These are phyloP conservation scores for Furcifer pardalis DNA, from an alignment of 2,797 vertebrate genomes.

Conservation along the genomic window DNA sequence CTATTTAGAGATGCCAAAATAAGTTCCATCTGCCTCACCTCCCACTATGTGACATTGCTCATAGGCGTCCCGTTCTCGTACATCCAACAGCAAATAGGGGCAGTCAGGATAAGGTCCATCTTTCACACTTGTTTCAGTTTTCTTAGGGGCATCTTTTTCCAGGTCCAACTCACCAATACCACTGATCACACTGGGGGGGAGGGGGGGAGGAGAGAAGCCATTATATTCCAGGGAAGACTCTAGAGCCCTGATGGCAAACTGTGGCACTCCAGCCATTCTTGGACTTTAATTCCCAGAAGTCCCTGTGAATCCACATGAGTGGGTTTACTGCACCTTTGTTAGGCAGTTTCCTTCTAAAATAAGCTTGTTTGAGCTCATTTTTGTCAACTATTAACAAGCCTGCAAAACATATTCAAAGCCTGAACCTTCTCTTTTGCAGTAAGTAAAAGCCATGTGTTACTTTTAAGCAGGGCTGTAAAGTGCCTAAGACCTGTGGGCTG, in stretches of 20 bases:
- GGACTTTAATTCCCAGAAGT: no score
- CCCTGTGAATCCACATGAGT: no score
- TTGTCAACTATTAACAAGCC: no score
- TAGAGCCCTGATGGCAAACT: no score
- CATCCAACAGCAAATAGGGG: constrained; percentile 93
- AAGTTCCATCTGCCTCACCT: constrained; percentile 73
- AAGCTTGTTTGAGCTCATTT: no score
- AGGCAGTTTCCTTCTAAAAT: no score
- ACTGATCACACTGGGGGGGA: constrained; percentile 85
- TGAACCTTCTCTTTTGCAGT: no score
- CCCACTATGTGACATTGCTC: constrained; percentile 89
- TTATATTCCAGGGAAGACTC: background rate
- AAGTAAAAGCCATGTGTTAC: background rate
- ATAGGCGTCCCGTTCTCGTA: constrained; percentile 87
- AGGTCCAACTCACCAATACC: constrained; percentile 91
- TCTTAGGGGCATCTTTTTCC: constrained; percentile 71
- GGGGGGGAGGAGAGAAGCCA: background rate
- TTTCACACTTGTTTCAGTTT: constrained; percentile 32
- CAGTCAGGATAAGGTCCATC: constrained; percentile 87
- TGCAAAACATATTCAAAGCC: background rate
- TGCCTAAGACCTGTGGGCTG: no score
- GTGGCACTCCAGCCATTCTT: no score
- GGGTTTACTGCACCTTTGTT: no score
- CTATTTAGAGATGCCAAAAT: background rate
- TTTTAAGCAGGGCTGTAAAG: no score